Percentiles rank a stretch among this genome's conserved stretches.
Evolutionary conservation across 1,140 invertebrate species (phyloP).

Genomic region (Druon quercuslanigerum): DNA sequence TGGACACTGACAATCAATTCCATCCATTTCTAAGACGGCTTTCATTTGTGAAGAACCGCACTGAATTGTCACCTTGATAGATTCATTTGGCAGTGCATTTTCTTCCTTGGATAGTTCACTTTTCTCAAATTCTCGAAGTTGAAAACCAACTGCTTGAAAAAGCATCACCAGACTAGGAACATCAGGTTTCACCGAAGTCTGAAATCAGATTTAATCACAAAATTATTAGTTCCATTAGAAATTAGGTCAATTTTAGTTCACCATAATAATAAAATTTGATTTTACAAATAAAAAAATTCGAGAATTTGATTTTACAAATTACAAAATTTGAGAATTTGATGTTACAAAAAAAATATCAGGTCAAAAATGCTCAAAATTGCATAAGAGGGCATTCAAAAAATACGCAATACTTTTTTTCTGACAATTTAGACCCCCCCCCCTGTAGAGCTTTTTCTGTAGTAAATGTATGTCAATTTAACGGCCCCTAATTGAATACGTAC

Average conservation of each 20-base stretch:
- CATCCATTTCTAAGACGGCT: conserved; percentile 61
- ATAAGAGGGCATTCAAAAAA: too few species aligned
- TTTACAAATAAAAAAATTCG: neutral
- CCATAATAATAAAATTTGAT: conserved; percentile 7
- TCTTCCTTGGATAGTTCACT: conserved; percentile 13
- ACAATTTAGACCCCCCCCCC: too few species aligned
- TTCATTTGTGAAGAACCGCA: conserved; percentile 64
- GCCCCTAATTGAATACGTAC: too few species aligned
- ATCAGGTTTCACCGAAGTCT: conserved; percentile 53
- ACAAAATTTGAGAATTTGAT: conserved; percentile 22
- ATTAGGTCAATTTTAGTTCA: neutral
- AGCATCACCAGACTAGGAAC: conserved; percentile 55
- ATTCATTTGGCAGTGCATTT: conserved; percentile 39
- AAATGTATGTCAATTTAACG: too few species aligned
- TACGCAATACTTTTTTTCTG: too few species aligned
- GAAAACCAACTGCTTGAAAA: conserved; percentile 62
- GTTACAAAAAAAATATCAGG: too few species aligned
- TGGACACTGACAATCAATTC: conserved; percentile 61
- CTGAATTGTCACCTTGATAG: conserved; percentile 56
- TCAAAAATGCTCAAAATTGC: too few species aligned
- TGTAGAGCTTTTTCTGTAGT: too few species aligned
- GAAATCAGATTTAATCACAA: conserved; percentile 26
- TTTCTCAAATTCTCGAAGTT: conserved; percentile 61
- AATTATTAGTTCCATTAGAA: neutral
- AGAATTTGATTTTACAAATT: neutral